Evolutionary conservation across 2,888 invertebrate species (phyloP).

Genomic region (Thymelicus lineola): DNA sequence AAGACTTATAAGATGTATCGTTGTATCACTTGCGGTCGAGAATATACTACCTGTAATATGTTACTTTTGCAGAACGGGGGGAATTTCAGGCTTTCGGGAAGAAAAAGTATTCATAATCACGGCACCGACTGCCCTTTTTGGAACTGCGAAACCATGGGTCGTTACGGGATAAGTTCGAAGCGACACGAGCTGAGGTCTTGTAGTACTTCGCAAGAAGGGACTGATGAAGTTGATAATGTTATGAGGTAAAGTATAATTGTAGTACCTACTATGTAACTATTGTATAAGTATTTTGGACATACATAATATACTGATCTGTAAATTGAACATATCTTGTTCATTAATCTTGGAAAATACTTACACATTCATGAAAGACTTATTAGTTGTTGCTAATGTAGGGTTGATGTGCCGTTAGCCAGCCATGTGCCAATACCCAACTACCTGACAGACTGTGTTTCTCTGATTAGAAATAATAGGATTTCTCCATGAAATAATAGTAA

Average conservation of each 20-base stretch:
- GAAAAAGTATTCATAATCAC: constrained; percentile 62
- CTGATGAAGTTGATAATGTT: constrained; percentile 70
- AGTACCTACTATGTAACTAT: not conserved
- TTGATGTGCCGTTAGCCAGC: too few species aligned
- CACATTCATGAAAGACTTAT: too few species aligned
- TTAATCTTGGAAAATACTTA: too few species aligned
- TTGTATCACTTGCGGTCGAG: constrained; percentile 1
- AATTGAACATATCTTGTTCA: too few species aligned
- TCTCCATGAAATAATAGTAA: too few species aligned
- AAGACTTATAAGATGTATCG: not conserved
- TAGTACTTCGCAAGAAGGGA: constrained; percentile 14
- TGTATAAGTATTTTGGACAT: too few species aligned
- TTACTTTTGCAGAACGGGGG: constrained; percentile 56
- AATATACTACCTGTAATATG: constrained; percentile 14
- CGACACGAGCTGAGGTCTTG: not conserved
- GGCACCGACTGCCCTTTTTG: constrained; percentile 43
- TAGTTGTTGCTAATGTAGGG: too few species aligned
- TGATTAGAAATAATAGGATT: too few species aligned
- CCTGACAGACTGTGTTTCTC: too few species aligned
- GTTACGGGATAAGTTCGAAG: constrained; percentile 52
- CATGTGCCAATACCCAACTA: too few species aligned
- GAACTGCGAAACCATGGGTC: constrained; percentile 54
- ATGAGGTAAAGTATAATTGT: constrained; percentile 57
- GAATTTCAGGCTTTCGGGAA: constrained; percentile 58
- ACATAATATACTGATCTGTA: too few species aligned